A percentile compares a stretch with the other conserved stretches of the same genome.
These are phyloP conservation scores for Grapholita molesta DNA, from an alignment of 1,140 invertebrate species.

Conservation along the genomic window DNA sequence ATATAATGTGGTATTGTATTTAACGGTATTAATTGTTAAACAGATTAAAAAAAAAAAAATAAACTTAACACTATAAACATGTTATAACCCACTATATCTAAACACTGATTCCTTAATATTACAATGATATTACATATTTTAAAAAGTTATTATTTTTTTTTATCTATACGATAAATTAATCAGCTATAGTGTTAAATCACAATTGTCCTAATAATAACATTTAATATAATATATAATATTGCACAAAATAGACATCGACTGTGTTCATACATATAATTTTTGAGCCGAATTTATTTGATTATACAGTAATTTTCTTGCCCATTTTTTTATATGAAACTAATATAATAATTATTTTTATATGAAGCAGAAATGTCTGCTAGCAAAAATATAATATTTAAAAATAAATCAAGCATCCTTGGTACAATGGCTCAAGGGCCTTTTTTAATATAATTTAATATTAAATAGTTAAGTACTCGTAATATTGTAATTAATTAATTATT, in stretches of 20 bases:
- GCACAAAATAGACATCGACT: slow-evolving; percentile 65
- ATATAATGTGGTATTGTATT: neutral
- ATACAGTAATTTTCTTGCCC: neutral
- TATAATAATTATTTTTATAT: neutral
- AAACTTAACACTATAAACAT: slow-evolving; percentile 66
- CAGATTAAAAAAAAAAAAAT: slow-evolving; percentile 28
- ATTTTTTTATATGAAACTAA: neutral
- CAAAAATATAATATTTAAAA: too few relatives aligned
- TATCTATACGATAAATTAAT: slow-evolving; percentile 65
- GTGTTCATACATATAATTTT: slow-evolving; percentile 43
- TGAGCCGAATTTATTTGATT: slow-evolving; percentile 34
- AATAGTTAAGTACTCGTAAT: too few relatives aligned
- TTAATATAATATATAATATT: slow-evolving; percentile 55
- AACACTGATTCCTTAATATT: slow-evolving; percentile 62
- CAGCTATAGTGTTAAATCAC: slow-evolving; percentile 72
- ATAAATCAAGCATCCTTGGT: too few relatives aligned
- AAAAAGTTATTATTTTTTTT: slow-evolving; percentile 47
- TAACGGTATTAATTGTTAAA: slow-evolving; percentile 11
- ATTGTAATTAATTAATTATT: too few relatives aligned
- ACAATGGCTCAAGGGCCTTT: too few relatives aligned
- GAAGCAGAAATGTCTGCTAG: too few relatives aligned
- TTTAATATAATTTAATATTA: too few relatives aligned
- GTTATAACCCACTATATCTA: slow-evolving; percentile 57
- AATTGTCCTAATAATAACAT: slow-evolving; percentile 71
- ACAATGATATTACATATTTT: slow-evolving; percentile 58